Percentiles rank a stretch among this genome's conserved stretches.
phyloP scores from a whole-genome alignment of 2,797 vertebrate genomes.

The Mormyrus hasselquistii region DNA sequence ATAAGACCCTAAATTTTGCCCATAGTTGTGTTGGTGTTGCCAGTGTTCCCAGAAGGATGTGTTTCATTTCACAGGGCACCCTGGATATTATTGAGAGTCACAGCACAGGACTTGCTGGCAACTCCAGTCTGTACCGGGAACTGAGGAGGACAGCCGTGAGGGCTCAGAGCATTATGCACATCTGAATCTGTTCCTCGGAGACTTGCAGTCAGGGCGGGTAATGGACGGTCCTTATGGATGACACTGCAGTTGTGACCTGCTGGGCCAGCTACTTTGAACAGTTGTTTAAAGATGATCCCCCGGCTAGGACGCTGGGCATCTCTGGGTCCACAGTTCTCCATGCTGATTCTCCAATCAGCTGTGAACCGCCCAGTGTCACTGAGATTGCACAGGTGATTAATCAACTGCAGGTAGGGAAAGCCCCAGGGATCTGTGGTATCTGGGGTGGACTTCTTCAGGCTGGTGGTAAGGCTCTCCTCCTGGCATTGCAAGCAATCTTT shows the following conservation, averaged over 20 bases:
- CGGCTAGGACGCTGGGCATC: neutral
- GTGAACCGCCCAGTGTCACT: neutral
- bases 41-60: neutral
- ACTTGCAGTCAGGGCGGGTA: neutral
- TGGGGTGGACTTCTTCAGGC: neutral
- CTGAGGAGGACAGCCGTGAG: neutral
- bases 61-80: neutral
- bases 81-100: neutral
- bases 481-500: neutral
- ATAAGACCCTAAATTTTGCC: neutral
- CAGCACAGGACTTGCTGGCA: neutral
- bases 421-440: neutral
- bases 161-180: neutral
- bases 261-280: neutral
- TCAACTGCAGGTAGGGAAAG: neutral
- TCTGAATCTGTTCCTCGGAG: neutral
- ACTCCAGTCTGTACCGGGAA: neutral
- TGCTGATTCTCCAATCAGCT: neutral
- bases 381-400: too few species aligned
- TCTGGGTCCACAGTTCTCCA: neutral
- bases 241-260: neutral
- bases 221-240: neutral
- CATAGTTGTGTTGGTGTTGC: neutral
- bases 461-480: neutral
- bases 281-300: neutral